Conservation (phyloP, 1,140 invertebrate genomes). For the Drosophila varians region DNA sequence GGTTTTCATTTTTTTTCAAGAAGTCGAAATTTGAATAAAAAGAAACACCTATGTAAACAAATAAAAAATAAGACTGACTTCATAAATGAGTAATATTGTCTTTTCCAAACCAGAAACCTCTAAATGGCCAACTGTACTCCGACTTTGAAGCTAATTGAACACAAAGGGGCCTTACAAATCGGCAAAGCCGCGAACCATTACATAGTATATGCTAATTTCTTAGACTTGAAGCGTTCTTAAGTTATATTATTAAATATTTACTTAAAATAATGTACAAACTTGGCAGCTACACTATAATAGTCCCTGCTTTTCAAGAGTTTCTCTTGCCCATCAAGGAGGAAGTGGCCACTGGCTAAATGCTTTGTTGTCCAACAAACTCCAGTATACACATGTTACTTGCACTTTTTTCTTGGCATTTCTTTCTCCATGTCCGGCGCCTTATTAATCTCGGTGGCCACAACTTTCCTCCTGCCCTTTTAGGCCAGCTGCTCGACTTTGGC, state of each 20-base stretch:
- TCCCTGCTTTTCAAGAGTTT: background rate
- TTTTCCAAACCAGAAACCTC: constrained; percentile 19
- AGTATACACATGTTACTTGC: constrained; percentile 48
- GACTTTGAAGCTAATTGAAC: constrained; percentile 34
- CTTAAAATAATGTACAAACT: too few species aligned
- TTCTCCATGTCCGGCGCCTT: constrained; percentile 41
- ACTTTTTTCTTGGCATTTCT: constrained; percentile 42
- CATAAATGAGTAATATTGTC: constrained; percentile 72
- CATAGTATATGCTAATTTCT: constrained; percentile 23
- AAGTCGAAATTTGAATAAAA: constrained; percentile 44
- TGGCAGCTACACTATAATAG: too few species aligned
- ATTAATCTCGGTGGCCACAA: constrained; percentile 48
- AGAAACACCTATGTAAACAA: constrained; percentile 69
- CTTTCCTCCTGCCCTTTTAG: constrained; percentile 29
- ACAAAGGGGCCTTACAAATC: constrained; percentile 18
- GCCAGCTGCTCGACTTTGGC: constrained; percentile 33
- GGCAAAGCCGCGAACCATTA: background rate
- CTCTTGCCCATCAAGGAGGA: too few species aligned
- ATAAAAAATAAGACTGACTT: constrained; percentile 41
- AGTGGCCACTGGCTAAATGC: background rate
- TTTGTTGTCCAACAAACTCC: background rate
- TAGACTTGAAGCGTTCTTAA: background rate
- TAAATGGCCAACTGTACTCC: constrained; percentile 48
- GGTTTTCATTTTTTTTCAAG: constrained; percentile 36
- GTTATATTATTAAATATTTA: too few species aligned